Evolutionary conservation across 30 jellyfish, hydroid and myxozoan genomes (phyloP).

Genomic region (Cassiopea xamachana): DNA sequence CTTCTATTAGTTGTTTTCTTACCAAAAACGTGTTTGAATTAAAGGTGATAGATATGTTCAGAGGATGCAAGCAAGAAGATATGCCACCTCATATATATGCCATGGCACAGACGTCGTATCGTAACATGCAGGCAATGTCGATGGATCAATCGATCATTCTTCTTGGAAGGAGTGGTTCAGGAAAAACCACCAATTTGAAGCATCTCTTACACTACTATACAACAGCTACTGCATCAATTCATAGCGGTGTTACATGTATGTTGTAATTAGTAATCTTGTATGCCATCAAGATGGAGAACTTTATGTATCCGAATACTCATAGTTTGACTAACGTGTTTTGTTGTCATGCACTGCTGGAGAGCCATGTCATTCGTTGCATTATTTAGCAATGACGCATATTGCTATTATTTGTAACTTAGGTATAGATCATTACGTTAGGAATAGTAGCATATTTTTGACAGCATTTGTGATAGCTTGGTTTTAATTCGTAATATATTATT

Average conservation of each 20-base stretch:
- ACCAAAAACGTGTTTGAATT: neutral
- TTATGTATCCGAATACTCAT: no score
- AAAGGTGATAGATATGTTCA: conserved; percentile 93
- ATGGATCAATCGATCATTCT: conserved; percentile 88
- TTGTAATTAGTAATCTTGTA: neutral
- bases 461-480: no score
- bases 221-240: conserved; percentile 72
- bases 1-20: neutral
- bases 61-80: conserved; percentile 96
- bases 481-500: neutral
- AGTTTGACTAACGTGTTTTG: no score
- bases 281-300: neutral
- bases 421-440: no score
- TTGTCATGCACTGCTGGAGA: no score
- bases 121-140: conserved; percentile 89
- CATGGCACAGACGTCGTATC: conserved; percentile 93
- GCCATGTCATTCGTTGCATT: no score
- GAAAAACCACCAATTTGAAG: conserved; percentile 84
- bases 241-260: conserved; percentile 80
- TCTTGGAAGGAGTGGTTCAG: conserved; percentile 96
- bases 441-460: no score
- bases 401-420: no score
- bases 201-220: conserved; percentile 80
- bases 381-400: no score
- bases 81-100: conserved; percentile 99